Conservation (phyloP, 2,797 vertebrate genomes). For the Ateles fusciceps region DNA sequence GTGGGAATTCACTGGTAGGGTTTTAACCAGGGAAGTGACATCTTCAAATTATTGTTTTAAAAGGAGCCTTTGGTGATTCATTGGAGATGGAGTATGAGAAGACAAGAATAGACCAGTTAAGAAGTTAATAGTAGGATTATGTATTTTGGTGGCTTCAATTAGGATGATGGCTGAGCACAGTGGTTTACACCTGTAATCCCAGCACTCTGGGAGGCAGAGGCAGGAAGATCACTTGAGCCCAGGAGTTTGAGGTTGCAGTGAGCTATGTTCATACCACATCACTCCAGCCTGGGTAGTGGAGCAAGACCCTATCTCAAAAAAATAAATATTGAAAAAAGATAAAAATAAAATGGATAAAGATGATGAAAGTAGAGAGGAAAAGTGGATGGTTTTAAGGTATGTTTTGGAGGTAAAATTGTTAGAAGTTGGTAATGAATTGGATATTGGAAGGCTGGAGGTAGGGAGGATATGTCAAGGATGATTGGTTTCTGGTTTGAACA, state of each 20-base stretch:
- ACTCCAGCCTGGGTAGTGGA: not conserved
- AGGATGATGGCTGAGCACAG: not conserved
- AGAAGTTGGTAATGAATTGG: slow-evolving; percentile 24
- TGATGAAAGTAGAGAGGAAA: slow-evolving; percentile 1
- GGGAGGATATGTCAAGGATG: not conserved
- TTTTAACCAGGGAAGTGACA: not conserved
- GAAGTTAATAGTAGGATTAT: not conserved
- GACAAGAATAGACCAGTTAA: not conserved
- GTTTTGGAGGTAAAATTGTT: slow-evolving; percentile 7
- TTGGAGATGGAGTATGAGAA: not conserved
- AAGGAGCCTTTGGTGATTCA: not conserved
- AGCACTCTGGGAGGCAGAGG: not conserved
- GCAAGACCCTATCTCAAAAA: not conserved
- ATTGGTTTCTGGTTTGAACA: slow-evolving; percentile 7
- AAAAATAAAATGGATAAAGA: not conserved
- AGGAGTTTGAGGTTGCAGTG: not conserved
- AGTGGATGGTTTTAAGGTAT: not conserved
- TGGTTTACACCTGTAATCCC: not conserved
- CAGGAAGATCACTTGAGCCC: not conserved
- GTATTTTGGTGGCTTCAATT: not conserved
- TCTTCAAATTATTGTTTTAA: slow-evolving; percentile 22
- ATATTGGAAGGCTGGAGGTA: not conserved
- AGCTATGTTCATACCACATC: not conserved
- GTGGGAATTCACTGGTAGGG: not conserved
- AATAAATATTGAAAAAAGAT: not conserved